A percentile compares a stretch with the other conserved stretches of the same genome.
phyloP scores from a whole-genome alignment of 2,113 vertebrate species.

The Nannobrachium achirus region DNA sequence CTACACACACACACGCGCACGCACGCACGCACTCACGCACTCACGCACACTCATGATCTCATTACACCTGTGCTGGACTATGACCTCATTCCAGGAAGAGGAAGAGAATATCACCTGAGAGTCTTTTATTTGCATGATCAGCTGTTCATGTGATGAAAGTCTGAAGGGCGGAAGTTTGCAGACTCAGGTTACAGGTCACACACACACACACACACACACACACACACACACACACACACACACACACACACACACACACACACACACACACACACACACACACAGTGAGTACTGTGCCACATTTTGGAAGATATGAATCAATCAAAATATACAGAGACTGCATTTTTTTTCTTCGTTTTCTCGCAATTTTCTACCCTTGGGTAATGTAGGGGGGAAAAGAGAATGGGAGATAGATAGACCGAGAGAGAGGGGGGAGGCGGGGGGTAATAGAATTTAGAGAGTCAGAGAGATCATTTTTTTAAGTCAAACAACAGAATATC shows the following conservation, averaged over 20 bases:
- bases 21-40: not conserved
- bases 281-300: not conserved
- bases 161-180: conserved; percentile 34
- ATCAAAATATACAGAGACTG: conserved; percentile 14
- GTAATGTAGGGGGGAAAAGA: conserved; percentile 11
- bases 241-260: not conserved
- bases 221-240: not conserved
- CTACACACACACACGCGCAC: conserved; percentile 15
- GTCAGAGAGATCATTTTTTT: not conserved
- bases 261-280: conserved; percentile 3
- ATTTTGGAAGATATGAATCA: too few relatives aligned
- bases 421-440: conserved; percentile 25
- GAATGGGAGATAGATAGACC: not conserved
- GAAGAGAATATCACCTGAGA: conserved; percentile 68
- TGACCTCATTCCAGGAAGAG: conserved; percentile 76
- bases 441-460: conserved; percentile 23
- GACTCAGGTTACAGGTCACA: conserved; percentile 47
- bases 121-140: conserved; percentile 73
- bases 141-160: conserved; percentile 64
- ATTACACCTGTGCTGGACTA: conserved; percentile 54
- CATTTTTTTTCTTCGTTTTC: not conserved
- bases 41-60: not conserved
- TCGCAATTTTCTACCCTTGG: not conserved
- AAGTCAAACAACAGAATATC: too few relatives aligned
- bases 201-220: conserved; percentile 28